phyloP scores from a whole-genome alignment of 2,113 vertebrate species.

The Pygoscelis adeliae region DNA sequence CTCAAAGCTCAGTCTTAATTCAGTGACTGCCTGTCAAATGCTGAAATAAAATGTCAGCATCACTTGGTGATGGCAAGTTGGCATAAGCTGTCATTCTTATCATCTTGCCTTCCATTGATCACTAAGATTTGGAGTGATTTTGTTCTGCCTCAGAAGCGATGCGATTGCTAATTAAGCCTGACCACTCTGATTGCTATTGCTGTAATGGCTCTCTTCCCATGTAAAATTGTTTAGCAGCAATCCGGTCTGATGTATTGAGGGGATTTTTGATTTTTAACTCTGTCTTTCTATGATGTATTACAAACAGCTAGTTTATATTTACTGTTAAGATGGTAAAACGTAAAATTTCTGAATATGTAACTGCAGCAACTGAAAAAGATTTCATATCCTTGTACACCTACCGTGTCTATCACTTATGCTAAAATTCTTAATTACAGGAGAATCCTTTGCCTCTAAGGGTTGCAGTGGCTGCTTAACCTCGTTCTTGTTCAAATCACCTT shows the following conservation, averaged over 20 bases:
- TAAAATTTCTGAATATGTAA: neutral
- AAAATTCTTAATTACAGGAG: conserved; percentile 18
- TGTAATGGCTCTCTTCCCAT: neutral
- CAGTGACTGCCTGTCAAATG: neutral
- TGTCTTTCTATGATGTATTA: neutral
- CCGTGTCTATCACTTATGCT: neutral
- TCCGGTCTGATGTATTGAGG: neutral
- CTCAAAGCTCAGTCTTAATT: neutral
- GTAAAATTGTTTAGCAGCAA: neutral
- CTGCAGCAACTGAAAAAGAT: neutral
- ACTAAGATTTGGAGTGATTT: neutral
- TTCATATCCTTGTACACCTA: neutral
- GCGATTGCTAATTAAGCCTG: neutral
- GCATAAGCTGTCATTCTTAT: neutral
- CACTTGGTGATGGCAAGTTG: neutral
- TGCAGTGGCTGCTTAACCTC: neutral
- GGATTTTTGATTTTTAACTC: neutral
- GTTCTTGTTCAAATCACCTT: conserved; percentile 4
- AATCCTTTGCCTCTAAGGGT: neutral
- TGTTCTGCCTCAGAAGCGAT: neutral
- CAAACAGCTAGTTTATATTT: neutral
- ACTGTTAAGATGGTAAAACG: neutral
- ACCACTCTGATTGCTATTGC: neutral
- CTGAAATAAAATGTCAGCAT: neutral
- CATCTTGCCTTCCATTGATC: neutral